These are phyloP conservation scores for Neolamprologus sp. DNA, from an alignment of 2,113 vertebrate genomes.

Conservation along the genomic window DNA sequence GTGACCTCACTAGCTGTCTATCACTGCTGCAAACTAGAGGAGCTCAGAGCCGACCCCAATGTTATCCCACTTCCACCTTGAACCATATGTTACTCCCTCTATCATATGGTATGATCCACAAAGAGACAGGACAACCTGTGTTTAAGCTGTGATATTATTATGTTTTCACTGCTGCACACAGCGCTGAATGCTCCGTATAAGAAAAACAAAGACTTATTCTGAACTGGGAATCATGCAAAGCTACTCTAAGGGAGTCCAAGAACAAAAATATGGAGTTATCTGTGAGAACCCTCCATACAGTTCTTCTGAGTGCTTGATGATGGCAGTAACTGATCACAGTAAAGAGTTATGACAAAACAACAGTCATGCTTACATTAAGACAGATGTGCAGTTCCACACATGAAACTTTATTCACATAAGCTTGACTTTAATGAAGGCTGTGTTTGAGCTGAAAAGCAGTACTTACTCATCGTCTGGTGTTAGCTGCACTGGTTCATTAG, in stretches of 20 bases:
- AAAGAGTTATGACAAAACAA: not conserved
- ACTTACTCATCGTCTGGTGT: conserved; percentile 94
- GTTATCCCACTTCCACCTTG: not conserved
- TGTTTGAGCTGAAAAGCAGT: not conserved
- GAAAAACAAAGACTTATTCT: not conserved
- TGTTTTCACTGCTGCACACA: not conserved
- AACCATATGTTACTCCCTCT: not conserved
- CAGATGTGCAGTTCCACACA: not conserved
- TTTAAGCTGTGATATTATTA: not conserved
- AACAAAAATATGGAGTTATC: not conserved
- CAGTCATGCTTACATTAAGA: not conserved
- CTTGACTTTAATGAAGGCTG: not conserved
- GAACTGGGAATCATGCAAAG: not conserved
- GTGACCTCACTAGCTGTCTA: not conserved
- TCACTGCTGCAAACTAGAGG: not conserved
- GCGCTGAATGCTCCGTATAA: not conserved
- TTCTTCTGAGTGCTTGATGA: not conserved
- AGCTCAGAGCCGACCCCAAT: not conserved
- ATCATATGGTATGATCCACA: not conserved
- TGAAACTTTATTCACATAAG: not conserved
- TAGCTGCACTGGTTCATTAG: conserved; percentile 97
- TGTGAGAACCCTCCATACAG: not conserved
- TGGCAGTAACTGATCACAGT: not conserved
- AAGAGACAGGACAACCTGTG: not conserved
- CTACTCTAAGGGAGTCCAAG: not conserved